Base-by-base conservation (phyloP, 2,888 invertebrate genomes). In the Anthrax anthrax region DNA sequence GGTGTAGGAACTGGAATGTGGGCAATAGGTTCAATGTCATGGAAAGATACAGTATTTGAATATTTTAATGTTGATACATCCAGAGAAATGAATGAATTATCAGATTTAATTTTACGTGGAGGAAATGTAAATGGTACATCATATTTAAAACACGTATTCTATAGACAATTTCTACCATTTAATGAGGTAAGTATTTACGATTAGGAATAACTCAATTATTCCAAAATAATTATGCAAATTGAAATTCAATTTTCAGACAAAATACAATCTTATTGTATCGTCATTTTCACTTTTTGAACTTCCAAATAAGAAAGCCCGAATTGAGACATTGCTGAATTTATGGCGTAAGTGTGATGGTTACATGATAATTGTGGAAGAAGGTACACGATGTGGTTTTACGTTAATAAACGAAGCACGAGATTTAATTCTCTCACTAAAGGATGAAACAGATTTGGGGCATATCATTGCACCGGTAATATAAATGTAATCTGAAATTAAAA, bases 301-400 rank as follows among this genome's bases (percentile, higher is more conserved):
- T 52, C 81, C 84, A 0, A 75, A 71, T 49, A 69, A 74, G 51
- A 70, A 77, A 57, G 71, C 72, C 23, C 73, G 94, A 42, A 63
- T 86, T 41, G 77, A 85, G 57, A 74, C 76, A 0, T 65, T 91
- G 47, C 71, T 80, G 43, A 85, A 81, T 57, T 70, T 95, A 10
- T 95, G 94, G 94, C 78, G 78, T 45, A 91, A 87, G 70, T 89
- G 91, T 0, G 74, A 79, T 53, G 75, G 81, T 13, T 90, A 84
- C 62, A 68, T 95, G 59, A 74, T 95, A 14, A 71, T 95, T 5
- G 76, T 90, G 0, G 94, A 95, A 67, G 77, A 82, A 53, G 94
- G 94, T 6, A 81, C 82, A 0, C 78, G 77, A 51, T 80, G 83
- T 37, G 94, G 91, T 3, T 91, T 85, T 60, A 73, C 75, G 61